Percentiles rank a stretch among this genome's conserved stretches.
phyloP scores from a whole-genome alignment of 2,888 invertebrate genomes.

The Bursaphelenchus okinawaensis region DNA sequence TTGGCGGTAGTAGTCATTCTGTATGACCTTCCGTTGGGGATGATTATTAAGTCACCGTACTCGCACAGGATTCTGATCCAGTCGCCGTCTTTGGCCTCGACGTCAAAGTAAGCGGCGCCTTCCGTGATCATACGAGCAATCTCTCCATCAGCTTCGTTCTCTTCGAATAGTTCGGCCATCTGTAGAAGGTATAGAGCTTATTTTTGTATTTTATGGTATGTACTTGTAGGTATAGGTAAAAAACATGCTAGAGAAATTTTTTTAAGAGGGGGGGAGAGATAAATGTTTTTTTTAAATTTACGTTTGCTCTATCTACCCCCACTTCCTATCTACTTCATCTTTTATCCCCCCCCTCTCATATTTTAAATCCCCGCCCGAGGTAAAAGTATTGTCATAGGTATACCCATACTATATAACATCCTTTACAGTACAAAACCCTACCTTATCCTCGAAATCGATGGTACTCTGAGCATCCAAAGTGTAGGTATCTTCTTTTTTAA shows the following conservation, averaged over 20 bases:
- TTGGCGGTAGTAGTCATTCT: slow-evolving; percentile 70
- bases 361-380: too few relatives aligned
- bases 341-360: too few relatives aligned
- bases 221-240: too few relatives aligned
- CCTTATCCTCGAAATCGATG: slow-evolving; percentile 54
- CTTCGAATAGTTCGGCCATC: slow-evolving; percentile 55
- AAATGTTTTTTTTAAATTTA: too few relatives aligned
- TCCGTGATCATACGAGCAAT: slow-evolving; percentile 50
- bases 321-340: too few relatives aligned
- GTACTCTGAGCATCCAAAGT: slow-evolving; percentile 49
- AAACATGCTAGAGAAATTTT: too few relatives aligned
- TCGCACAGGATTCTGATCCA: slow-evolving; percentile 85
- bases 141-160: slow-evolving; percentile 42
- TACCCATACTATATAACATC: neutral
- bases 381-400: neutral
- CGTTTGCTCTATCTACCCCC: too few relatives aligned
- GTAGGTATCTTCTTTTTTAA: slow-evolving; percentile 53
- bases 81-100: slow-evolving; percentile 65
- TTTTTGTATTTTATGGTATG: too few relatives aligned
- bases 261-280: too few relatives aligned
- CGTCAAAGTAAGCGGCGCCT: slow-evolving; percentile 53
- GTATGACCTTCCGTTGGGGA: slow-evolving; percentile 91
- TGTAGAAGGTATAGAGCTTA: slow-evolving; percentile 24
- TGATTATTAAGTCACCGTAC: slow-evolving; percentile 78
- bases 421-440: slow-evolving; percentile 10